Evolutionary conservation across 2,797 vertebrate species (phyloP), one percentile per base, ranked within the genome.

Genomic region (Acanthopagrus latus): DNA sequence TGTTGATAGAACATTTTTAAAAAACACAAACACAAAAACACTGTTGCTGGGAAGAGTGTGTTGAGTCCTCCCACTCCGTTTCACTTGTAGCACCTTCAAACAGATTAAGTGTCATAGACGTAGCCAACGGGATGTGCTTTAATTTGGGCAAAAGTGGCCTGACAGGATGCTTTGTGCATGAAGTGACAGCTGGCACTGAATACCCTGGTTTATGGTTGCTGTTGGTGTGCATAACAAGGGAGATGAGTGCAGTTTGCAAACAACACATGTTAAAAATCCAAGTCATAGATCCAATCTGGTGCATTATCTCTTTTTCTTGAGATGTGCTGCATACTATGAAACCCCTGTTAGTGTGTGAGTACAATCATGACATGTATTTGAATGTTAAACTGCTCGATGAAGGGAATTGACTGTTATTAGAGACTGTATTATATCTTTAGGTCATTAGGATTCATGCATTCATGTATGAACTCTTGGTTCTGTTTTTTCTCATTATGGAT

Each of bases 11-110:
- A 76, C 25, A 46, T 2, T 33, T 29, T 29, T 44, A n/a, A 4
- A 69, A 64, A 51, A 50, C n/a, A 25, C 2, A 25, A 29, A 4
- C 3, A 29, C 29, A 29, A 47, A 3, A 29, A 3, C 23, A 52
- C 63, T 33, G 47, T 58, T 74, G 27, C 70, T 65, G 41, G 57
- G 29, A 71, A 74, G 46, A 62, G 41, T 46, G 44, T 73, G 50
- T 66, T 56, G 38, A 54, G 48, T 18, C 23, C 20, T 41, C 17
- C 43, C 23, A 20, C 65, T 55, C 41, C 14, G 12, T 59, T 66
- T 68, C 70, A 46, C 2, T 68, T 47, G 18, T 3, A 38, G 44
- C 12, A n/a, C 21, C 62, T 62, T 48, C 33, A 64, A 29, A 70
- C 16, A 17, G n/a, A 62, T 62, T 23, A 43, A 25, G 18, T 7